These are phyloP conservation scores for Tenthredo mesomela DNA, from an alignment of 2,888 invertebrate species.

Conservation along the genomic window DNA sequence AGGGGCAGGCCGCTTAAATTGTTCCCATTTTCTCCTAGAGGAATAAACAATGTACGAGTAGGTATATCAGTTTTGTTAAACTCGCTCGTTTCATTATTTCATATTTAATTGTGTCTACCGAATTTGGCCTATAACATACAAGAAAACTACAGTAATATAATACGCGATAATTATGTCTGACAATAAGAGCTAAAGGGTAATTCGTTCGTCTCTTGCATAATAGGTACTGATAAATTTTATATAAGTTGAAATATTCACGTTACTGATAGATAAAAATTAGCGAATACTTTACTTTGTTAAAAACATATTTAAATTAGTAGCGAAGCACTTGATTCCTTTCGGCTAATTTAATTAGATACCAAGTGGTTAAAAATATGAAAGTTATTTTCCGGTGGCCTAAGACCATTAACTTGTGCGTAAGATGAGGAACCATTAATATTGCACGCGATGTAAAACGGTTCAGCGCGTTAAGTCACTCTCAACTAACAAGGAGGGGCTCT, in stretches of 20 bases:
- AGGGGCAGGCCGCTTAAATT: constrained; percentile 34
- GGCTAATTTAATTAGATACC: not conserved
- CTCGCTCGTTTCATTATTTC: not conserved
- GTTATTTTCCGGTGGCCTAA: not conserved
- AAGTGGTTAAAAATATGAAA: constrained; percentile 10
- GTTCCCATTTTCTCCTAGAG: constrained; percentile 47
- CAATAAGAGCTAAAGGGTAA: not conserved
- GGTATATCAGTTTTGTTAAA: constrained; percentile 9
- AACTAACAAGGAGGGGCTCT: constrained; percentile 15
- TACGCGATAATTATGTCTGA: constrained; percentile 1
- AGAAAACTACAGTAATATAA: constrained; percentile 22
- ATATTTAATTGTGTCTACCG: not conserved
- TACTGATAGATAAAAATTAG: not conserved
- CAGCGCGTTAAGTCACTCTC: constrained; percentile 6
- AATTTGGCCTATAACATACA: constrained; percentile 17
- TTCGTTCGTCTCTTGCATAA: not conserved
- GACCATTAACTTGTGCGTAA: constrained; percentile 22
- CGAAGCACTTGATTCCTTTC: not conserved
- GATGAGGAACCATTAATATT: constrained; percentile 38
- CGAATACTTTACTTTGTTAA: not conserved
- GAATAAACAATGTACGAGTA: constrained; percentile 12
- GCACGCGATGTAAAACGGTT: constrained; percentile 27
- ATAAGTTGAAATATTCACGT: not conserved
- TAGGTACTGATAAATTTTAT: not conserved
- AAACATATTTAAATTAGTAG: constrained; percentile 1